Evolutionary conservation across 2,888 invertebrate genomes (phyloP).

Genomic region (Oscheius sp.): DNA sequence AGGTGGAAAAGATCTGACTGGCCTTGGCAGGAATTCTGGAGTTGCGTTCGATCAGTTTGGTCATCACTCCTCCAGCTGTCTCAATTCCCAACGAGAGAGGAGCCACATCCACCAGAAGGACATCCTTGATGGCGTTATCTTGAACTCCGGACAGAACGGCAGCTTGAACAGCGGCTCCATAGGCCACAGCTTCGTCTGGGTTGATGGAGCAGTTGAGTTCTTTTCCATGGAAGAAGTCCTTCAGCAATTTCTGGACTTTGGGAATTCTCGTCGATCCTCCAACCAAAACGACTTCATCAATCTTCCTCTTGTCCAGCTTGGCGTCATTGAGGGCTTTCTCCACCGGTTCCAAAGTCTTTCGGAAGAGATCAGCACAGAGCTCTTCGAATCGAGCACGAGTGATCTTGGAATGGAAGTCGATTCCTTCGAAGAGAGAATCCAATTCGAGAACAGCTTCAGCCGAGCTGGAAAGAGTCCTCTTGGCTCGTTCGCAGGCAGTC

Average conservation of each 20-base stretch:
- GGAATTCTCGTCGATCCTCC: constrained; percentile 97
- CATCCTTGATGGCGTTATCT: constrained; percentile 46
- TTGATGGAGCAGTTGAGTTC: constrained; percentile 92
- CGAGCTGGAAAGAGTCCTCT: constrained; percentile 76
- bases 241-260: constrained; percentile 92
- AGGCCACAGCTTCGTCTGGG: constrained; percentile 95
- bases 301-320: constrained; percentile 85
- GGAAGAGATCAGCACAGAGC: constrained; percentile 92
- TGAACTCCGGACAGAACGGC: constrained; percentile 50
- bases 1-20: constrained; percentile 81
- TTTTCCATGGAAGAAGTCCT: constrained; percentile 85
- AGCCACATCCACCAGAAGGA: constrained; percentile 86
- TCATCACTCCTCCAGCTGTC: constrained; percentile 94
- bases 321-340: constrained; percentile 94
- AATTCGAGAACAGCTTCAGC: constrained; percentile 81
- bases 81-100: constrained; percentile 88
- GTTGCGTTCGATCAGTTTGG: constrained; percentile 82
- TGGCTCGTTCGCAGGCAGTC: constrained; percentile 83
- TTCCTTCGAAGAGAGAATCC: constrained; percentile 91
- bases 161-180: constrained; percentile 78
- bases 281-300: constrained; percentile 75
- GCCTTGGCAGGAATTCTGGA: constrained; percentile 71
- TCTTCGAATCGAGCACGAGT: constrained; percentile 96
- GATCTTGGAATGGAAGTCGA: constrained; percentile 93
- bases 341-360: constrained; percentile 93